phyloP scores from a whole-genome alignment of 2,113 vertebrate genomes.

The Gobiocypris rarus region DNA sequence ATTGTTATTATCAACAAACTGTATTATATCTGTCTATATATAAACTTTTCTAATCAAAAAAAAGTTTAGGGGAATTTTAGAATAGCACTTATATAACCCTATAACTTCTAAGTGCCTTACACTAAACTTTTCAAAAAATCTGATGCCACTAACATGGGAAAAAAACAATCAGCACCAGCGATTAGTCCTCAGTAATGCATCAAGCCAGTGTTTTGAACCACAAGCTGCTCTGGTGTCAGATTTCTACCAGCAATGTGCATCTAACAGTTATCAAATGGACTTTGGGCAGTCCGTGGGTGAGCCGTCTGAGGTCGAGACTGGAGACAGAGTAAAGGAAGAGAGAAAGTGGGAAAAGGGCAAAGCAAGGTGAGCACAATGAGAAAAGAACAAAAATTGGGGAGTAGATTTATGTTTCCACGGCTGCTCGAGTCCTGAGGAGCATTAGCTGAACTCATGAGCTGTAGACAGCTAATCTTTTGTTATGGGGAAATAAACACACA shows the following conservation, averaged over 20 bases:
- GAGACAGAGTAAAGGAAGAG: neutral
- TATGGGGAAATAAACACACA: constrained; percentile 54
- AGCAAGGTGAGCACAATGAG: constrained; percentile 10
- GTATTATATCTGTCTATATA: too few relatives aligned
- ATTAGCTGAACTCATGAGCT: constrained; percentile 56
- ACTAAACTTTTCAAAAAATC: neutral
- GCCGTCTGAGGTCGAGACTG: neutral
- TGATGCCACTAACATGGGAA: neutral
- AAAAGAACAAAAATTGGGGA: constrained; percentile 21
- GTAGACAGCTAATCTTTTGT: constrained; percentile 75
- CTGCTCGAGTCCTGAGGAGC: constrained; percentile 45
- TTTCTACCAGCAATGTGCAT: neutral
- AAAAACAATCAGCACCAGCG: neutral
- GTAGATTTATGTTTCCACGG: constrained; percentile 61
- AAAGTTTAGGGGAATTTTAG: too few relatives aligned
- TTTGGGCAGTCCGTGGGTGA: neutral
- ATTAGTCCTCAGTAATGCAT: neutral
- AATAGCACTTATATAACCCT: too few relatives aligned
- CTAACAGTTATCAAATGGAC: neutral
- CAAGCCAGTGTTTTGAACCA: neutral
- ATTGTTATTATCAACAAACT: too few relatives aligned
- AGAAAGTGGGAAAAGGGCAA: constrained; percentile 2
- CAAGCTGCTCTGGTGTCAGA: neutral
- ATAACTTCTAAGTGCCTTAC: neutral
- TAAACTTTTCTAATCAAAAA: too few relatives aligned